Base-by-base conservation (phyloP, 1,140 invertebrate species). In the Pararge aegeria region DNA sequence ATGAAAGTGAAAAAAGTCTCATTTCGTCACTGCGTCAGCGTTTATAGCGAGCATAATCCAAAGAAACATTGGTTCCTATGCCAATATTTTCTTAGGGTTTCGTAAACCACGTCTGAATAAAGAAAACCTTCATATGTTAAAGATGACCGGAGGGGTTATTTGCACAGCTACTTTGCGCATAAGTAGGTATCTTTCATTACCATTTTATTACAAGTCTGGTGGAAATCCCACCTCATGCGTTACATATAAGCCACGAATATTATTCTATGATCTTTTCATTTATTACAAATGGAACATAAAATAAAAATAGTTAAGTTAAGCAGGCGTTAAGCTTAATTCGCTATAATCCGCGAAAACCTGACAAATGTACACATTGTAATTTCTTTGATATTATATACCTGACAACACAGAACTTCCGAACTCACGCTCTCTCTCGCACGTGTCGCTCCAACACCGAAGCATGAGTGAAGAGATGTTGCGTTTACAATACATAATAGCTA, bases 71-170 rank as follows among this genome's bases (percentile, higher is more conserved):
- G 3, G 24, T 24, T 4, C 24, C 24, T 7, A 24, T 24, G 27
- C 16, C 38, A 13, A 66, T 66, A 67, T 63, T 67, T 67, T 67
- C 61, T 63, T 67, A 67, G 60, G 61, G 59, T 46, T 18, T 42
- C 44, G 29, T 63, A 63, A 63, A 56, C 52, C 53, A 37, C 18
- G 52, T 34, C 48, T 59, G 55, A 67, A 67, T 67, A 67, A 50
- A 66, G 40, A 53, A 63, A 63, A 63, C 40, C 52, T 63, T 63
- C 60, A 67, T 67, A 51, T 52, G 46, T 58, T 46, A 34, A 59
- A 29, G 52, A 55, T 67, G 65, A 59, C 65, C 65, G 60, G 15
- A 51, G 3, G 55, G 57, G 24, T 34, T 52, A 44, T 60, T 60
- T 60, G 53, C 30, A 12, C 10, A 34, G 30, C 7, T 34, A 10